These are phyloP conservation scores for Sarcophaga subvicina DNA, from an alignment of 2,888 invertebrate species.

Conservation along the genomic window DNA sequence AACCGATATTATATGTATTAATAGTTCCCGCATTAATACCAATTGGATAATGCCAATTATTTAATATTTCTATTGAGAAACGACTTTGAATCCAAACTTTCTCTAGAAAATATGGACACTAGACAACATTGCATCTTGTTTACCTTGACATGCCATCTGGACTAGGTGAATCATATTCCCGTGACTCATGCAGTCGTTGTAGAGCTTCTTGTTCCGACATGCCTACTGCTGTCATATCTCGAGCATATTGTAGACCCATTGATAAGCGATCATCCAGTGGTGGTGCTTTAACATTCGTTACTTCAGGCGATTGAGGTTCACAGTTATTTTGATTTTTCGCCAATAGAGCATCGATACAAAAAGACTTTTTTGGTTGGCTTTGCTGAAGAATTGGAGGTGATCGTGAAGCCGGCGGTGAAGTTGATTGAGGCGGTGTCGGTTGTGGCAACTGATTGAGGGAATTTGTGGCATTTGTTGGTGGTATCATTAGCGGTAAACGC, in stretches of 20 bases:
- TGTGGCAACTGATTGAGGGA: conserved; percentile 48
- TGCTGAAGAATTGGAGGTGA: conserved; percentile 71
- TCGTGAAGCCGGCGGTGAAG: conserved; percentile 65
- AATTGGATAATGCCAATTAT: too few relatives aligned
- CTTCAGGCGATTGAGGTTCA: conserved; percentile 68
- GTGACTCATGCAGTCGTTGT: conserved; percentile 79
- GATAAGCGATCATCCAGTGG: conserved; percentile 76
- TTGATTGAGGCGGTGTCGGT: conserved; percentile 47
- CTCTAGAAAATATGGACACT: too few relatives aligned
- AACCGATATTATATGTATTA: too few relatives aligned
- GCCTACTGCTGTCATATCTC: conserved; percentile 72
- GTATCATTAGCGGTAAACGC: conserved; percentile 74
- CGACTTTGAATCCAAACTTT: too few relatives aligned
- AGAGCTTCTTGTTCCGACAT: conserved; percentile 80
- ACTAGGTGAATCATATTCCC: conserved; percentile 81
- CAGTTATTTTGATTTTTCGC: conserved; percentile 84
- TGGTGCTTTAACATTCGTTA: conserved; percentile 48
- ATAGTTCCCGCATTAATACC: too few relatives aligned
- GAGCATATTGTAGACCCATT: conserved; percentile 74
- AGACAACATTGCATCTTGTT: too few relatives aligned
- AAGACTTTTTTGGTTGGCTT: conserved; percentile 86
- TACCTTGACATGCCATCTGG: conserved; percentile 82
- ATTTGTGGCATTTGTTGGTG: conserved; percentile 71
- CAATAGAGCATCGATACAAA: conserved; percentile 94
- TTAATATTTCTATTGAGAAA: too few relatives aligned